phyloP scores from a whole-genome alignment of 2,797 vertebrate species.

The Phoebastria nigripes region DNA sequence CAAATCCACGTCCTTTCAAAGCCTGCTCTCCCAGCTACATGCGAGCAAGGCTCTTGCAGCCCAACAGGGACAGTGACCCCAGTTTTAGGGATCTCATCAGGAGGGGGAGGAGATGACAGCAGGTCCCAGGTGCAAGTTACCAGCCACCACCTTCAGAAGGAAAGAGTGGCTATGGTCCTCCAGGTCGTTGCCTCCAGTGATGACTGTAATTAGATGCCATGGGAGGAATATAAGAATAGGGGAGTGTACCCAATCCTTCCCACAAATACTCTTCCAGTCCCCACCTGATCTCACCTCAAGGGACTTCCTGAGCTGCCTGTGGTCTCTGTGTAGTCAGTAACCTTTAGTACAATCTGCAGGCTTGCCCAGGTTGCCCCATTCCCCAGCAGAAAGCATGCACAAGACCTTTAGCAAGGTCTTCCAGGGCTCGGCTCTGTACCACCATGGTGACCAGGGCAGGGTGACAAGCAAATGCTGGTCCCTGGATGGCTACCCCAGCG shows the following conservation, averaged over 20 bases:
- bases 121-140: neutral
- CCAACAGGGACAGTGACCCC: too few relatives aligned
- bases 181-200: fast-evolving
- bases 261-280: neutral
- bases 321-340: neutral
- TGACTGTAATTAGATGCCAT: neutral
- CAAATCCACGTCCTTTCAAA: neutral
- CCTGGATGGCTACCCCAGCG: neutral
- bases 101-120: neutral
- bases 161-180: neutral
- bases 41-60: neutral
- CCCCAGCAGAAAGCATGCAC: neutral
- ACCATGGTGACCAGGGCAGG: neutral
- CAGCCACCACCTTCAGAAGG: neutral
- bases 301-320: slow-evolving; percentile 7
- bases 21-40: neutral
- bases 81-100: neutral
- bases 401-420: neutral
- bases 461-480: neutral
- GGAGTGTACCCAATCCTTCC: neutral
- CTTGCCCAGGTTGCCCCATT: neutral
- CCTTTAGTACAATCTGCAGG: neutral
- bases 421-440: neutral
- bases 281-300: neutral
- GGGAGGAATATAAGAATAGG: neutral